phyloP scores from a whole-genome alignment of 2,888 invertebrate genomes.

The Trissolcus brochymenae region DNA sequence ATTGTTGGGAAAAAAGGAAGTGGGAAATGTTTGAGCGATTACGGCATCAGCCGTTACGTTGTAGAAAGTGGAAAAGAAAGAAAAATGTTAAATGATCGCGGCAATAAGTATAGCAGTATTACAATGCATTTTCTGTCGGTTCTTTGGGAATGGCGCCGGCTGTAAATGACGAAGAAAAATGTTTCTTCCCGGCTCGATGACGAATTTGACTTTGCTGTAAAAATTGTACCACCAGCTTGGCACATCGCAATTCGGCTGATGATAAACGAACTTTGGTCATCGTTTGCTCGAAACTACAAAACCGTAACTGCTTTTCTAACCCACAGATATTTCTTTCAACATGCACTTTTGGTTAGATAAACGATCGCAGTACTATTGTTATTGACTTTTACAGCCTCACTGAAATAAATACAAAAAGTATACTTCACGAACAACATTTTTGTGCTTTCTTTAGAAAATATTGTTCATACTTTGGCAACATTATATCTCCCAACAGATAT shows the following conservation, averaged over 20 bases:
- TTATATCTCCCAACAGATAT: too few relatives aligned
- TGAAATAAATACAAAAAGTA: too few relatives aligned
- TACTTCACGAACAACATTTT: background rate
- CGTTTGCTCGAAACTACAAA: slow-evolving; percentile 9
- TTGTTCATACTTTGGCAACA: too few relatives aligned
- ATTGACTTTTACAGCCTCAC: too few relatives aligned
- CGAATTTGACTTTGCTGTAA: slow-evolving; percentile 53
- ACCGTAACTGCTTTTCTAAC: background rate
- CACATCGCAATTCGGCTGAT: slow-evolving; percentile 23
- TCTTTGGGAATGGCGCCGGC: slow-evolving; percentile 51
- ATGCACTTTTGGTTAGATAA: background rate
- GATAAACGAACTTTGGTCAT: slow-evolving; percentile 34
- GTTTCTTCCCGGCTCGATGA: slow-evolving; percentile 28
- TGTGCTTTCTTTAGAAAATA: background rate
- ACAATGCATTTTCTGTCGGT: slow-evolving; percentile 53
- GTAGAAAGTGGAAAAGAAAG: slow-evolving; percentile 38
- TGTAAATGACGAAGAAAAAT: slow-evolving; percentile 56
- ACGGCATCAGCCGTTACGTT: slow-evolving; percentile 41
- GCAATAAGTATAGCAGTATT: slow-evolving; percentile 57
- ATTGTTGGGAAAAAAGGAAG: slow-evolving; percentile 27
- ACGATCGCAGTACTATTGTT: too few relatives aligned
- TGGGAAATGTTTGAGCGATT: slow-evolving; percentile 51
- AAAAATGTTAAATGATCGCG: slow-evolving; percentile 57
- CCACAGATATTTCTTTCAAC: background rate
- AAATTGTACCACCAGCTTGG: slow-evolving; percentile 25